Evolutionary conservation across 2,888 invertebrate genomes (phyloP).

Genomic region (Chymomyza amoena): DNA sequence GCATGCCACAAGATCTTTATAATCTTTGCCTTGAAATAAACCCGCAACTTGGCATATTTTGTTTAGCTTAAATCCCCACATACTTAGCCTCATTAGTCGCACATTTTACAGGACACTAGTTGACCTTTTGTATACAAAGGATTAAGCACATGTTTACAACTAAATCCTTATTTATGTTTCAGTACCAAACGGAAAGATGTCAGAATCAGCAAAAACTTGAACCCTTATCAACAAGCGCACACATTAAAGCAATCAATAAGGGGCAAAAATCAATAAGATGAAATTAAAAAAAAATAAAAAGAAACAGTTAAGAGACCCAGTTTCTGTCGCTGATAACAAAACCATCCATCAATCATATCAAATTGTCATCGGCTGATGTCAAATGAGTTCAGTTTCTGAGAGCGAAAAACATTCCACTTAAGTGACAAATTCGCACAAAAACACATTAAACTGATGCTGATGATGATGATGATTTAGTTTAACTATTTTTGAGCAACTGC

Average conservation of each 20-base stretch:
- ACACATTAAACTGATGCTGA: not conserved
- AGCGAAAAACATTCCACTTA: not conserved
- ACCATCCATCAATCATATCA: not conserved
- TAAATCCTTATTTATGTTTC: too few species aligned
- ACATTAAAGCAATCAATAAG: not conserved
- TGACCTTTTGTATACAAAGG: too few species aligned
- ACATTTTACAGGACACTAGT: too few species aligned
- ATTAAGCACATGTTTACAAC: too few species aligned
- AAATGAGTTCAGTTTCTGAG: not conserved
- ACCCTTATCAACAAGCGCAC: not conserved
- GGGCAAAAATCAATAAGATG: not conserved
- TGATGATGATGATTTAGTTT: slow-evolving; percentile 30
- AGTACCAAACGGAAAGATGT: not conserved
- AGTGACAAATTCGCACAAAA: not conserved
- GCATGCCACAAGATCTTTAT: too few species aligned
- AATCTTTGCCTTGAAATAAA: too few species aligned
- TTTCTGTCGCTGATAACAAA: not conserved
- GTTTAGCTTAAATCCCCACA: too few species aligned
- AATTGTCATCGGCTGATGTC: not conserved
- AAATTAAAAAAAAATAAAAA: not conserved
- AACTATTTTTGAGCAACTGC: slow-evolving; percentile 49
- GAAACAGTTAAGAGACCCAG: not conserved
- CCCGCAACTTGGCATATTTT: too few species aligned
- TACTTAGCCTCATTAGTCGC: too few species aligned
- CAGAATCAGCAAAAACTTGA: not conserved